Base-by-base conservation (phyloP, 1,140 invertebrate genomes). In the Ctenoplectra terminalis region DNA sequence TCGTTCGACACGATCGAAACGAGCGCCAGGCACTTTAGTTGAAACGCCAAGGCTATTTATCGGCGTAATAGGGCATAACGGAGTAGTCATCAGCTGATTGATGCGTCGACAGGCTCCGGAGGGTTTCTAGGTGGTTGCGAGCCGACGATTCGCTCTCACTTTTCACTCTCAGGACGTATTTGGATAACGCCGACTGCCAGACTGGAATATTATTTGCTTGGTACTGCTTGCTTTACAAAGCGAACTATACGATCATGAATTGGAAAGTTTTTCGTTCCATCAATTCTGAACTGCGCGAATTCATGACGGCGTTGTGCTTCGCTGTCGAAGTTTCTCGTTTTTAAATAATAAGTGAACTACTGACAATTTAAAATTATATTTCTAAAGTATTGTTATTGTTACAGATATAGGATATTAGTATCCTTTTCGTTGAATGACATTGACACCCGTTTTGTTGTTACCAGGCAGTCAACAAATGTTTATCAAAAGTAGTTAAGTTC, bases 61-160 rank as follows among this genome's bases (percentile, higher is more conserved):
- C 72, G 73, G 74, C 73, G 72, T 89, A 88, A 89, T 86, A 84
- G 86, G 74, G 82, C 82, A 80, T 88, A 89, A 86, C 86, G 63
- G 69, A 84, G 79, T 75, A 88, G 88, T 89, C 88, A 88, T 88
- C 86, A 76, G 80, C 84, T 84, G 88, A 89, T 89, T 86, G 86
- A 89, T 87, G 56, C 70, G 75, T 78, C 75, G 74, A 71, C 81
- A 82, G 63, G n/a, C 50, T 50, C 71, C 61, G 50, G 17, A 50
- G 79, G 50, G 71, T 56, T 58, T 74, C 31, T 75, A 50, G 50
- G 3, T 40, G 79, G 50, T 50, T 72, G 26, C 29, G 67, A 72
- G 46, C 31, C 76, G 66, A 58, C 50, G 23, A 63, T 40, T 63
- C 69, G 31, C 67, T 72, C 79, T 67, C 60, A 75, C 60, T 81